Conservation (phyloP, 2,113 vertebrate species). For the Cephalopholis sonnerati region DNA sequence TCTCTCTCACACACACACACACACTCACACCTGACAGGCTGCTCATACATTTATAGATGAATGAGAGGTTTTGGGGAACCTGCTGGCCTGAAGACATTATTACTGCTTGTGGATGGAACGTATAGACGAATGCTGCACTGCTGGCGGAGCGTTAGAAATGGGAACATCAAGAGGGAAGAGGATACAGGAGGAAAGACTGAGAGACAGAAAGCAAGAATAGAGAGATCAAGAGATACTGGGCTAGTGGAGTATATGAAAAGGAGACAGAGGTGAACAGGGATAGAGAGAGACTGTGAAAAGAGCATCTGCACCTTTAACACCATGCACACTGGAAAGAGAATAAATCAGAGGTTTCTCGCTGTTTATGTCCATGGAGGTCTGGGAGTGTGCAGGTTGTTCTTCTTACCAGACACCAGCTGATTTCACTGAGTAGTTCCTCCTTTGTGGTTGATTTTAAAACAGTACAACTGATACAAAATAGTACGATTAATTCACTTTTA, state of each 20-base stretch:
- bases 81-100: constrained; percentile 18
- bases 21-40: constrained; percentile 27
- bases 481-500: background rate
- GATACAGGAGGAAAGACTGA: background rate
- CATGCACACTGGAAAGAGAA: background rate
- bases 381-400: background rate
- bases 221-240: background rate
- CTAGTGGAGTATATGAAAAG: background rate
- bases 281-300: background rate
- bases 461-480: background rate
- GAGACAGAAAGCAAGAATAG: background rate
- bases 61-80: constrained; percentile 13
- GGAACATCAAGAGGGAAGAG: background rate
- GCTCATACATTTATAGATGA: constrained; percentile 51
- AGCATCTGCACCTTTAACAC: background rate
- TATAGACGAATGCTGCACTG: background rate
- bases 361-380: background rate
- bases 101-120: background rate
- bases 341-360: background rate
- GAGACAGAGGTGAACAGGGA: background rate
- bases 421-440: background rate
- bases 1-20: constrained; percentile 15
- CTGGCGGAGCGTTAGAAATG: background rate
- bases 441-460: background rate
- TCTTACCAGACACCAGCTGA: background rate